A percentile compares a stretch with the other conserved stretches of the same genome.
These are phyloP conservation scores for Oplegnathus fasciatus DNA, from an alignment of 2,113 vertebrate genomes.

Conservation along the genomic window DNA sequence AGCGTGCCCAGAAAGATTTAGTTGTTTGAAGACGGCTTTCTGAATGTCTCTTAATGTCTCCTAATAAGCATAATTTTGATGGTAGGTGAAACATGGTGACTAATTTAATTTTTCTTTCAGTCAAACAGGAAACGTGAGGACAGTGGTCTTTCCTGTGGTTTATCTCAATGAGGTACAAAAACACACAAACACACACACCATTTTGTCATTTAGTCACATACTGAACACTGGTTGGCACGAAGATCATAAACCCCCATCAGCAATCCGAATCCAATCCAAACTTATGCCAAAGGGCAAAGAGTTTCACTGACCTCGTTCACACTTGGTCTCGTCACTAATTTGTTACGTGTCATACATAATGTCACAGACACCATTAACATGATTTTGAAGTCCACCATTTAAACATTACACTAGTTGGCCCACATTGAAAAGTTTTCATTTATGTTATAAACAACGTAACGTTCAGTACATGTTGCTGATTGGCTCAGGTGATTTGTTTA, in stretches of 20 bases:
- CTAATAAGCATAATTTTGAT: background rate
- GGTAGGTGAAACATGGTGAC: background rate
- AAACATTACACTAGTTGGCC: background rate
- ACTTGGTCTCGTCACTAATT: background rate
- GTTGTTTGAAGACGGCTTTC: background rate
- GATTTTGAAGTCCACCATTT: background rate
- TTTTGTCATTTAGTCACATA: background rate
- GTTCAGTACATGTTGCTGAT: background rate
- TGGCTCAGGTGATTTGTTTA: background rate
- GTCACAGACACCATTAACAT: background rate
- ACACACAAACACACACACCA: background rate
- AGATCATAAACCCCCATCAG: background rate
- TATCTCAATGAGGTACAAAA: conserved; percentile 90
- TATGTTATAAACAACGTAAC: background rate
- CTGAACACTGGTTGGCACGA: background rate
- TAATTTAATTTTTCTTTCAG: conserved; percentile 73
- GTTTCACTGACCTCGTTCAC: background rate
- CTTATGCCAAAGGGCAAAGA: conserved; percentile 2
- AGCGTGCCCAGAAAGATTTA: background rate
- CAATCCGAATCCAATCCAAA: background rate
- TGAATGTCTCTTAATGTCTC: background rate
- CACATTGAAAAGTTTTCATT: background rate
- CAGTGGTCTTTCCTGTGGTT: conserved; percentile 91
- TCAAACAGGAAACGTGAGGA: conserved; percentile 88
- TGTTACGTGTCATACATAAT: background rate